Base-by-base conservation (phyloP, 2,113 vertebrate species). In the Psammodynastes pulverulentus region DNA sequence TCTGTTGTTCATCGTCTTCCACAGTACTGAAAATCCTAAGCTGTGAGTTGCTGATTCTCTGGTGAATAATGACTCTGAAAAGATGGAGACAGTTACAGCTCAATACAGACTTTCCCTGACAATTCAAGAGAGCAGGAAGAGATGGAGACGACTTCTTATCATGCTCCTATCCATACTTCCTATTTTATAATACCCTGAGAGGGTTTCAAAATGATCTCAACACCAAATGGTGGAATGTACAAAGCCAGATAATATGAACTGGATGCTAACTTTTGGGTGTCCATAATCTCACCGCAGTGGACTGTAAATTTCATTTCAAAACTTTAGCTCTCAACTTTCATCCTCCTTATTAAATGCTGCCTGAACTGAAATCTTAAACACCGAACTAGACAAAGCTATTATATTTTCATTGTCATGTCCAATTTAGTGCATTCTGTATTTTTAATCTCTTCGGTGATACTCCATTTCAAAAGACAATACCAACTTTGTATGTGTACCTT, bases 281-380 rank as follows among this genome's bases (percentile, higher is more conserved):
- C 34, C 17, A 43, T 9, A 79, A 39, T 43, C 72, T 43, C 3
- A 79, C 17, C 43, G 72, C 1, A 79, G 34, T 79, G 34, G 34
- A 43, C 34, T 43, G 34, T 21, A 79, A 79, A 79, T 9, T 79
- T 79, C 34, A 79, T 79, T 79, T 79, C 39, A 79, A 79, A 79
- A 48, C 84, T 86, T 1, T 39, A 86, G 67, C 26, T 93, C 95
- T 93, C 52, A 49, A 92, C 86, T 79, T 24, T 49, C 92, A 45
- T 87, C 46, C 92, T 87, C 92, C n/a, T 67, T 13, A 91, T 21
- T 24, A 92, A 93, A 58, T 3, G 85, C 48, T 94, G 92, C 89
- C 91, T 48, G n/a, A 39, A 88, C 51, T 91, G 92, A 79, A 95
- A 88, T 91, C 45, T 58, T 86, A 92, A 21, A 8, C 24, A 87